Evolutionary conservation across 2,888 invertebrate genomes (phyloP).

Genomic region (Chrysina gloriosa): DNA sequence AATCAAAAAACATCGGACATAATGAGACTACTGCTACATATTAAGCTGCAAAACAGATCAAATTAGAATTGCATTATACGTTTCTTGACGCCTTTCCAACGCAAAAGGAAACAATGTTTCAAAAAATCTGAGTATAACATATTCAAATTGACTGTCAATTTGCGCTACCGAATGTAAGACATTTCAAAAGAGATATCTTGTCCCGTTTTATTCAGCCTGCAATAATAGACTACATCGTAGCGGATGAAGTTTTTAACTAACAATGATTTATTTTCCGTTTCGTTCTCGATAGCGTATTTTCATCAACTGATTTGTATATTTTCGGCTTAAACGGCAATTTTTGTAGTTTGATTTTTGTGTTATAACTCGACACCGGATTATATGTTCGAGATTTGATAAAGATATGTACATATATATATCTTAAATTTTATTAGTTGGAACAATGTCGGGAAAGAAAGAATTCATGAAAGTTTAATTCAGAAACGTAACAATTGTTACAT

Average conservation of each 20-base stretch:
- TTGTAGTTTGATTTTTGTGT: too few relatives aligned
- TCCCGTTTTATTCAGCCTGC: constrained; percentile 5
- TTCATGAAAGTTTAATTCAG: too few relatives aligned
- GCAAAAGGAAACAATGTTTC: constrained; percentile 15
- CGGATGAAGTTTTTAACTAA: constrained; percentile 23
- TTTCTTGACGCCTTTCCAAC: neutral
- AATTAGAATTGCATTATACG: neutral
- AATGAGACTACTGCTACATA: too few relatives aligned
- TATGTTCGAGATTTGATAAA: too few relatives aligned
- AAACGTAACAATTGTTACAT: too few relatives aligned
- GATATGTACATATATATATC: too few relatives aligned
- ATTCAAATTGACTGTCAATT: constrained; percentile 36
- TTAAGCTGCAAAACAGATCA: too few relatives aligned
- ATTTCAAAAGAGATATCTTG: constrained; percentile 14
- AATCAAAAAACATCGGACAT: too few relatives aligned
- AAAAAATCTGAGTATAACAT: constrained; percentile 12
- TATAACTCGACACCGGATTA: too few relatives aligned
- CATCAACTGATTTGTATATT: constrained; percentile 1
- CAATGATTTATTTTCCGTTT: constrained; percentile 28
- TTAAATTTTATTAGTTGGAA: too few relatives aligned
- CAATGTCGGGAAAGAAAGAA: too few relatives aligned
- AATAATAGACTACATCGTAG: constrained; percentile 20
- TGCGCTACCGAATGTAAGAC: constrained; percentile 21
- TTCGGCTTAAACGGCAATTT: neutral
- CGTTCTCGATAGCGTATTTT: neutral